Base-by-base conservation (phyloP, 2,113 vertebrate species). In the Saimiri boliviensis region DNA sequence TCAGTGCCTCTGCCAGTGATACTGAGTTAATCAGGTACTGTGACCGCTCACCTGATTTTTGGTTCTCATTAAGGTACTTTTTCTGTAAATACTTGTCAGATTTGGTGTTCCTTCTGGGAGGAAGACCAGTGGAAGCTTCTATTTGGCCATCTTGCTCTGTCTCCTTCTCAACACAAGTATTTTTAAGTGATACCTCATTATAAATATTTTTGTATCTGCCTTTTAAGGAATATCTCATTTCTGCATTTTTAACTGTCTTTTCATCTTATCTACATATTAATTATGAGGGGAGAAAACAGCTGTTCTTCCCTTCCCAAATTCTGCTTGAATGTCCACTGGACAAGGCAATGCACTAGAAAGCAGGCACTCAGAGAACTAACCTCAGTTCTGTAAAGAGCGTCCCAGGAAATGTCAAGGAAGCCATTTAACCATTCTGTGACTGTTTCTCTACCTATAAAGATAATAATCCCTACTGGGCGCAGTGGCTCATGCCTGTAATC, bases 101-200 rank as follows among this genome's bases (percentile, higher is more conserved):
- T 63, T 63, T 63, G 60, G 60, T 32, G 60, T 63, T 63, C 60
- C 60, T 63, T 5, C 12, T 12, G 60, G 60, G 60, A 30, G 12
- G 27, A 63, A 6, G 60, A 63, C 60, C 60, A 32, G 60, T 63
- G 60, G 60, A 63, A 13, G 27, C 60, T 32, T 63, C 60, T 63
- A 63, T 32, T 32, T 63, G 60, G 27, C 60, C 60, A 63, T 63
- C 60, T 30, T 63, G 30, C 27, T 63, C 27, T 30, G 60, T 30
- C 60, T 32, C 27, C 60, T 63, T 63, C 27, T 32, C 60, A 63
- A 32, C 32, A 63, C 7, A 37, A 86, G 25, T 73, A 90, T 74
- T 97, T 93, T 91, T 35, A 94, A 89, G 49, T 21, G 23, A 35
- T 23, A 52, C 6, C 74, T 79, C n/a, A 89, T 40, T 70, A 92